Evolutionary conservation across 2,797 vertebrate species (phyloP).

Genomic region (Nyctibius grandis): DNA sequence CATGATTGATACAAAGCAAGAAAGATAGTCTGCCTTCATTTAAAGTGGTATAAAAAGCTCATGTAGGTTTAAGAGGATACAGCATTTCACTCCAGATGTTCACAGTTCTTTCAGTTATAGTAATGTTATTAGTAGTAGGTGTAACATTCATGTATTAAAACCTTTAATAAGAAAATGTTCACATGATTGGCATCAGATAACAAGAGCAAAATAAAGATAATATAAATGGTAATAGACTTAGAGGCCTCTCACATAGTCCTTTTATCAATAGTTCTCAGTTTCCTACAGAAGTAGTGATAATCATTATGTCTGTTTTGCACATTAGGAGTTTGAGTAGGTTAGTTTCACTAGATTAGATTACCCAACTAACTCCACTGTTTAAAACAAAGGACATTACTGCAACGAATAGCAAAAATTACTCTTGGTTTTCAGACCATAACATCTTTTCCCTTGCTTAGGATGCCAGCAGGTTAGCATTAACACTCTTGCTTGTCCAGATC

Average conservation of each 20-base stretch:
- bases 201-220: neutral
- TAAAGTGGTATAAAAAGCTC: neutral
- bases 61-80: neutral
- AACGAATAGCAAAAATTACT: neutral
- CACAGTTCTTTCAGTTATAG: neutral
- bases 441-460: neutral
- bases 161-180: neutral
- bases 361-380: neutral
- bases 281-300: neutral
- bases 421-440: neutral
- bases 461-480: neutral
- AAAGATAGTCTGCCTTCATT: neutral
- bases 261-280: neutral
- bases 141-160: neutral
- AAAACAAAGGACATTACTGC: neutral
- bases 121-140: neutral
- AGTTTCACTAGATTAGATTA: neutral
- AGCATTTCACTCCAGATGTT: neutral
- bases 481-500: fast-evolving
- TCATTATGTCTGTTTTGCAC: neutral
- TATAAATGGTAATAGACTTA: neutral
- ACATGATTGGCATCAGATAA: neutral
- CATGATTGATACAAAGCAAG: neutral
- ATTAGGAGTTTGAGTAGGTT: neutral
- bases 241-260: neutral